Evolutionary conservation across 2,797 vertebrate species (phyloP), one percentile per base, ranked within the genome.

Genomic region (Podarcis siculus): DNA sequence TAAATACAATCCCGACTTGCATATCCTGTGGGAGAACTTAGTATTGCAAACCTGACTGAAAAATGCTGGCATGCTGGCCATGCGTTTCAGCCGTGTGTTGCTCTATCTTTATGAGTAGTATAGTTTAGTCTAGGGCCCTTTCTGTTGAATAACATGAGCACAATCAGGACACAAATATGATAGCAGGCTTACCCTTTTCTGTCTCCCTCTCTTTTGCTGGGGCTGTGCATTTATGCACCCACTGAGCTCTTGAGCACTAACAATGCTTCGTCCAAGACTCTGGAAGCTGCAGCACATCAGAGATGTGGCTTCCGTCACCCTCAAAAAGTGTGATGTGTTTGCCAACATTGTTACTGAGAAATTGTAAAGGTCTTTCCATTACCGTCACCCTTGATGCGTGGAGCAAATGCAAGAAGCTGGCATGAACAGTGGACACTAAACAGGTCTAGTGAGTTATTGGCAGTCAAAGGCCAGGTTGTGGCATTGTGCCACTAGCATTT

Each of bases 31-130:
- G 91, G 94, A 89, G 85, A 89, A 92, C 94, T 95, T 81, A 87
- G 90, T 94, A 93, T 93, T 93, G 91, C 94, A 92, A 95, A 95
- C 90, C 92, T 95, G 94, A 93, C 93, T 90, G 76, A 89, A 87
- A 89, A 93, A 93, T 64, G 86, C 88, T 95, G 96, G 94, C 94
- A 94, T 82, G 0, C 23, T n/a, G 90, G 95, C 94, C 93, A 92
- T 91, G 78, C 91, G 64, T 55, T 39, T 90, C 79, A 87, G 7
- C 89, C 2, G 17, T 89, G 93, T 19, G 25, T 89, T 93, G 92
- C 94, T 87, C 94, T 95, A 91, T 91, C 92, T 96, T 94, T 94
- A 95, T 77, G 86, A 95, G 95, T 58, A 94, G 90, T 76, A 96
- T 88, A 95, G 95, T 94, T 96, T 95, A 96, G 95, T 93, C 95